phyloP scores from a whole-genome alignment of 2,113 vertebrate genomes.

The Philantomba maxwellii region DNA sequence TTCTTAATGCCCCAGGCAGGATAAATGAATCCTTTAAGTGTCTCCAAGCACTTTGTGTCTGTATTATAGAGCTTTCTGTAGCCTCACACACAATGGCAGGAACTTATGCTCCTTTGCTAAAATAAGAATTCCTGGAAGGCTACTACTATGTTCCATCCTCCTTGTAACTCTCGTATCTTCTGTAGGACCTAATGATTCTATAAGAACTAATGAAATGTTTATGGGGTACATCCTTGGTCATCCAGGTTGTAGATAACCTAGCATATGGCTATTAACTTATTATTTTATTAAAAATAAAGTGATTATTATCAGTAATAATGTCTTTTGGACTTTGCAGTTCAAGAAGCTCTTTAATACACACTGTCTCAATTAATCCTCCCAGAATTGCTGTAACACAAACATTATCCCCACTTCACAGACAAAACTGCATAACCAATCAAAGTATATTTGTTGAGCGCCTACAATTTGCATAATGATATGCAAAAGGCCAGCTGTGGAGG shows the following conservation, averaged over 20 bases:
- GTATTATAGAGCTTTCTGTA: not conserved
- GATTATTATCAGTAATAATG: not conserved
- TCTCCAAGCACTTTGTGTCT: not conserved
- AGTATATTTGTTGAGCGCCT: not conserved
- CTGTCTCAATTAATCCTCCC: not conserved
- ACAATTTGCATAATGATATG: not conserved
- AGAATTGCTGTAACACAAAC: not conserved
- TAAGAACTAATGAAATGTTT: not conserved
- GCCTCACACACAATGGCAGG: not conserved
- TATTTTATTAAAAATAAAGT: not conserved
- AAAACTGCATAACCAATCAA: not conserved
- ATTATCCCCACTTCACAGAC: not conserved
- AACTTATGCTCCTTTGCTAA: not conserved
- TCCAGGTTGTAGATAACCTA: not conserved
- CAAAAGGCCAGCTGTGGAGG: conserved; percentile 6
- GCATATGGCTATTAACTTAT: not conserved
- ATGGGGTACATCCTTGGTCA: not conserved
- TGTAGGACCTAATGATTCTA: not conserved
- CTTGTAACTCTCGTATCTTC: not conserved
- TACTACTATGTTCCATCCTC: not conserved
- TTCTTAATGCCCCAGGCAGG: not conserved
- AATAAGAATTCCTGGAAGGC: not conserved
- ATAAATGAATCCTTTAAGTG: not conserved
- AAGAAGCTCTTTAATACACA: not conserved
- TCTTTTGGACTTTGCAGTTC: not conserved